Conservation (phyloP, 1,140 invertebrate species). For the Liolophura sinensis region DNA sequence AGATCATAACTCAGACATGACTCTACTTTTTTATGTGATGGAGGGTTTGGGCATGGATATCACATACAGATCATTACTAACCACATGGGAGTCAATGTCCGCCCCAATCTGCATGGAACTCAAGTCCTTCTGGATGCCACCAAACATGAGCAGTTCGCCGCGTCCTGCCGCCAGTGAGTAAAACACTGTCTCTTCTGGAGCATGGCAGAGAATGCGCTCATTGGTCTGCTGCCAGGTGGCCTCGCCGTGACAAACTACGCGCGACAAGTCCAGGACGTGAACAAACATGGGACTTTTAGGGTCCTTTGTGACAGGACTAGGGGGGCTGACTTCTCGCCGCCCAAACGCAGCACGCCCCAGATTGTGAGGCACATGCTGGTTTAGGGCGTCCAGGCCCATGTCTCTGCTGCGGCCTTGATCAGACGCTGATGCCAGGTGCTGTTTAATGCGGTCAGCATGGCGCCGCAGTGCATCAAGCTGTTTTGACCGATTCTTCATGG, state of each 20-base stretch:
- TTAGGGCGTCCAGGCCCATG: slow-evolving; percentile 5
- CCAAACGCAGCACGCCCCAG: not conserved
- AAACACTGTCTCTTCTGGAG: slow-evolving; percentile 85
- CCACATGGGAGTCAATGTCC: slow-evolving; percentile 33
- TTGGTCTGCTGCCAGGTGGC: slow-evolving; percentile 76
- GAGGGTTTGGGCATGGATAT: slow-evolving; percentile 10
- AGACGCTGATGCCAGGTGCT: slow-evolving; percentile 24
- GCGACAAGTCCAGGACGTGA: slow-evolving; percentile 84
- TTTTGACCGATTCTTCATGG: slow-evolving; percentile 63
- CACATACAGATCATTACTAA: slow-evolving; percentile 39
- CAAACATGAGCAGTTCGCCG: slow-evolving; percentile 92
- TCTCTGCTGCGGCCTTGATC: slow-evolving; percentile 12
- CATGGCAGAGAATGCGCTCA: slow-evolving; percentile 53
- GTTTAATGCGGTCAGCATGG: slow-evolving; percentile 65
- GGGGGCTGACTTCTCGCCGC: slow-evolving; percentile 8
- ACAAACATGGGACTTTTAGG: slow-evolving; percentile 67
- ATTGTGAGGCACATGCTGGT: slow-evolving; percentile 20
- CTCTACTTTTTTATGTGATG: not conserved
- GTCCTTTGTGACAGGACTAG: slow-evolving; percentile 4
- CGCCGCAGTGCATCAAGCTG: slow-evolving; percentile 67
- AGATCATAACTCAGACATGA: too few relatives aligned
- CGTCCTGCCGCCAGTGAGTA: slow-evolving; percentile 87
- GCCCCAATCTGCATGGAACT: slow-evolving; percentile 42
- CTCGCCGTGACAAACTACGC: slow-evolving; percentile 62
- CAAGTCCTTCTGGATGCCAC: slow-evolving; percentile 69